A percentile compares a stretch with the other conserved stretches of the same genome.
Conservation (phyloP, 2,888 invertebrate species). For the Scelioninae gen. 1 region DNA sequence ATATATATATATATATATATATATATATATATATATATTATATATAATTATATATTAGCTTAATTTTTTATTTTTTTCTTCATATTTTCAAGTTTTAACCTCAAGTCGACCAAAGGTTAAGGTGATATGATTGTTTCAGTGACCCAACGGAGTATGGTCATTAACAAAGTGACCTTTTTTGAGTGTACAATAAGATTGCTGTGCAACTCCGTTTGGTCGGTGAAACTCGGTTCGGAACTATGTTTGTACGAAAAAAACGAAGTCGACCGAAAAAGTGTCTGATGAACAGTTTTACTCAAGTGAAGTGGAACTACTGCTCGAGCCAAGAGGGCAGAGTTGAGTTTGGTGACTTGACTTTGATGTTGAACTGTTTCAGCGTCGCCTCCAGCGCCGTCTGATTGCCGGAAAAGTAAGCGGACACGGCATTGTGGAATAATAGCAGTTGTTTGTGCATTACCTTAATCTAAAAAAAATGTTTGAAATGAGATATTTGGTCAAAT, state of each 20-base stretch:
- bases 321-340: slow-evolving; percentile 92
- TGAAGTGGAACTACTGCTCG: slow-evolving; percentile 87
- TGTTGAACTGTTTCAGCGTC: slow-evolving; percentile 97
- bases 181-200: slow-evolving; percentile 11
- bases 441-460: slow-evolving; percentile 99
- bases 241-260: slow-evolving; percentile 39
- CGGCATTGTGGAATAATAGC: slow-evolving; percentile 97
- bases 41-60: no score
- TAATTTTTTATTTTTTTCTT: no score
- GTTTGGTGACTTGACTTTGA: slow-evolving; percentile 93
- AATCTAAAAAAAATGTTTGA: no score
- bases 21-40: no score
- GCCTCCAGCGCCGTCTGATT: slow-evolving; percentile 97
- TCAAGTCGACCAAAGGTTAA: slow-evolving; percentile 18
- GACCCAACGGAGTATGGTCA: slow-evolving; percentile 22
- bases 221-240: slow-evolving; percentile 40
- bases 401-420: slow-evolving; percentile 98
- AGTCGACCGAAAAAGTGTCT: slow-evolving; percentile 12
- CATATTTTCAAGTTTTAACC: no score
- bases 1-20: no score
- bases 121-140: slow-evolving; percentile 43
- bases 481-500: no score
- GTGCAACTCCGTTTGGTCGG: slow-evolving; percentile 15
- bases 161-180: background rate
- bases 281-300: no score